These are phyloP conservation scores for Euwallacea fornicatus DNA, from an alignment of 1,140 invertebrate genomes.

Conservation along the genomic window DNA sequence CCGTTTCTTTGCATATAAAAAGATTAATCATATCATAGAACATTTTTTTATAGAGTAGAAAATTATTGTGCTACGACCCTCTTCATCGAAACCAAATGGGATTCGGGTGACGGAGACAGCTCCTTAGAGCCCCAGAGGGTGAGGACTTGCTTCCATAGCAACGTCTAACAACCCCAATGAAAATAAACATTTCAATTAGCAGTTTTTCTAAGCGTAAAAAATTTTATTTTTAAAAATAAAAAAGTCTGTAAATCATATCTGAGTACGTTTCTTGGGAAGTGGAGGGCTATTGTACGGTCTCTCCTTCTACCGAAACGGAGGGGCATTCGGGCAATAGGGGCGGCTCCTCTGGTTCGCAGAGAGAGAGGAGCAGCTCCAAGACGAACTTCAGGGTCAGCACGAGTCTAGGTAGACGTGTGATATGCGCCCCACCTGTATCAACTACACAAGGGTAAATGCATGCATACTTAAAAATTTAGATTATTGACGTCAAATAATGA, in stretches of 20 bases:
- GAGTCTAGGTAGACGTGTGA: neutral
- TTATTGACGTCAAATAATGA: neutral
- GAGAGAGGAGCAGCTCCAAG: neutral
- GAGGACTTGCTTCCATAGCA: neutral
- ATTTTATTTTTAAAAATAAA: no score
- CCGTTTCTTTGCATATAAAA: no score
- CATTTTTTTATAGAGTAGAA: no score
- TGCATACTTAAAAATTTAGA: neutral
- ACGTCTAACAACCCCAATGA: no score
- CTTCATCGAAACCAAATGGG: no score
- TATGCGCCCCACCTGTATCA: constrained; percentile 18
- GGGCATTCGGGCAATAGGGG: neutral
- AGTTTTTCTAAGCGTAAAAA: neutral
- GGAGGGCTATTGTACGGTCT: no score
- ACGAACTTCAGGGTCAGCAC: neutral
- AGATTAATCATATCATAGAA: no score
- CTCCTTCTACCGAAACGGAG: neutral
- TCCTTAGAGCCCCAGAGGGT: neutral
- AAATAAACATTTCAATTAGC: no score
- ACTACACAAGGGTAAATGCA: constrained; percentile 9
- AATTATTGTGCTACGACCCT: no score
- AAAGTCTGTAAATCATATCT: no score
- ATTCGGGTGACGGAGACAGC: neutral
- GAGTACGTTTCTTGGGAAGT: no score
- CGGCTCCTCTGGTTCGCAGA: constrained; percentile 9